Evolutionary conservation across 2,888 invertebrate genomes (phyloP), one percentile per base, ranked within the genome.

Genomic region (Pristionchus arcanus): DNA sequence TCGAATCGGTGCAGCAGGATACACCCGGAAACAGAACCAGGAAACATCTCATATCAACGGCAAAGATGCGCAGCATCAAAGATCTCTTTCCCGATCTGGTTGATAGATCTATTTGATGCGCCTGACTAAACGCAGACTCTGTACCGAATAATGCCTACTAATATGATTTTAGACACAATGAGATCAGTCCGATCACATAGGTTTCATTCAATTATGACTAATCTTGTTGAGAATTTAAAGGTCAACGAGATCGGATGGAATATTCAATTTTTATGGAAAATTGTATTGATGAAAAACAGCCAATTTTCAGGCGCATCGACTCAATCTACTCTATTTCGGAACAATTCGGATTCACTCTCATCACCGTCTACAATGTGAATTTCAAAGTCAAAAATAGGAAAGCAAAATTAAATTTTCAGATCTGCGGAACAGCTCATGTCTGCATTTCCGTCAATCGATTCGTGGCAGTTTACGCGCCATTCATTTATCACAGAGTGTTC

Each of bases 361-460:
- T 87, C 68, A 25, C 31, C 11, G 28, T 68, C 28, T 87, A 87
- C 21, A 59, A 87, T 21, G 87, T 87, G 11, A 71, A 71, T 31
- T 71, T 31, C 16, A 0, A 1, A 1, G 4, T 21, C 59, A 25
- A 1, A 59, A 21, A 21, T 19, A 5, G 9, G 19, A 1, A 9
- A 59, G 25, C 16, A 55, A 21, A 55, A 19, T 55, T 4, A 21
- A 25, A n/a, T 0, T 49, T 49, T 66, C 68, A 87, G 87, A 77
- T 91, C 31, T 90, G 90, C 37, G 90, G 89, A n/a, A 83, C 81
- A 37, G 90, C 91, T 11, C 91, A 91, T 68, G 87, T 91, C n/a
- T 31, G 90, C 19, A 91, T 91, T 13, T 89, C 90, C 13, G 63
- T 59, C 42, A 91, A 91, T 34, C 90, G 91, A 63, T 90, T 91